Percentiles rank a stretch among this genome's conserved stretches.
Evolutionary conservation across 1,140 invertebrate species (phyloP).

Genomic region (Maniola jurtina): DNA sequence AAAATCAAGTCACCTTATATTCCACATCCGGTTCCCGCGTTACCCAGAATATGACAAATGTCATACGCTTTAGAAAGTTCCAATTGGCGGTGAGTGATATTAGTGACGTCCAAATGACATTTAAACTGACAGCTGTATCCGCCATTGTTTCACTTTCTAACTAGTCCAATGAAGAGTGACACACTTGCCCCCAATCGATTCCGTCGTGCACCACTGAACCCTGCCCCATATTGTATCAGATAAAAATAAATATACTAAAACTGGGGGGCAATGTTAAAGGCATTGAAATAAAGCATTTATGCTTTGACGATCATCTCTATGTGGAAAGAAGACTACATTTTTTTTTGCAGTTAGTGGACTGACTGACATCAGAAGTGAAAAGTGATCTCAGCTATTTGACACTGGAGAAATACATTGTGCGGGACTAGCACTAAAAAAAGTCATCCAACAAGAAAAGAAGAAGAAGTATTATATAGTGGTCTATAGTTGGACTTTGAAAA

Average conservation of each 20-base stretch:
- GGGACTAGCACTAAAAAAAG: too few species aligned
- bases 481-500: too few species aligned
- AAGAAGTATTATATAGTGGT: too few species aligned
- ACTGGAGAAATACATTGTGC: too few species aligned
- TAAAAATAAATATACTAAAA: conserved; percentile 29
- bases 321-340: not conserved
- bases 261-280: conserved; percentile 34
- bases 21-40: conserved; percentile 11
- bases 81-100: not conserved
- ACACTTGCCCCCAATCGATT: conserved; percentile 21
- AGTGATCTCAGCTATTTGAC: too few species aligned
- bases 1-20: conserved; percentile 19
- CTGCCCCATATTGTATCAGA: conserved; percentile 30
- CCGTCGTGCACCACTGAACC: conserved; percentile 1
- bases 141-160: conserved; percentile 19
- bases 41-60: conserved; percentile 4
- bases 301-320: not conserved
- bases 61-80: conserved; percentile 24
- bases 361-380: too few species aligned
- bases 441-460: too few species aligned
- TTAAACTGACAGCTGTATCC: conserved; percentile 21
- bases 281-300: not conserved
- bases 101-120: not conserved
- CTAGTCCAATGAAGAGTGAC: conserved; percentile 29
- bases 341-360: too few species aligned